These are phyloP conservation scores for Pteronotus mesoamericanus DNA, from an alignment of 2,797 vertebrate genomes.

Conservation along the genomic window DNA sequence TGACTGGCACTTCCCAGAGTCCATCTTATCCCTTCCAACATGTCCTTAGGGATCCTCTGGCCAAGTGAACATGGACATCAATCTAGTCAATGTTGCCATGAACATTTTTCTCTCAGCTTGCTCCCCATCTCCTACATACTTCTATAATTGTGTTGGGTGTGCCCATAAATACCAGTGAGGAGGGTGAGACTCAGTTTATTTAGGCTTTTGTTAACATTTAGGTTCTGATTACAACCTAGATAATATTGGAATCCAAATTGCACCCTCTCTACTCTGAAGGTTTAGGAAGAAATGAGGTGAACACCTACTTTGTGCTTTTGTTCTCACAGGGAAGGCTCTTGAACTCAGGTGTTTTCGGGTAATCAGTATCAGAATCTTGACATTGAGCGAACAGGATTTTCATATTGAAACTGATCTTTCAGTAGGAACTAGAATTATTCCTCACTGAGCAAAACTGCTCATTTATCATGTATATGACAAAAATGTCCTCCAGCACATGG, in stretches of 20 bases:
- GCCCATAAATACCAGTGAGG: background rate
- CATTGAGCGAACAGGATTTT: slow-evolving; percentile 47
- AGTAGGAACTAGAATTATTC: slow-evolving; percentile 53
- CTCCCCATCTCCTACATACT: too few relatives aligned
- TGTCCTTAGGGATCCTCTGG: background rate
- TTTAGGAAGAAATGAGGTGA: background rate
- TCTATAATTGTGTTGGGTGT: too few relatives aligned
- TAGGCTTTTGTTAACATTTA: background rate
- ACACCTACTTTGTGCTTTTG: too few relatives aligned
- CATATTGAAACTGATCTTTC: slow-evolving; percentile 46
- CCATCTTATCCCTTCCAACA: background rate
- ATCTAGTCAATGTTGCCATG: background rate
- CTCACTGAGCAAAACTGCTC: slow-evolving; percentile 39
- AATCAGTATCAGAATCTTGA: slow-evolving; percentile 37
- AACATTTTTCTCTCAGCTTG: background rate
- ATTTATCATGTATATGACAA: slow-evolving; percentile 66
- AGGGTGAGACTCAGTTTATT: background rate
- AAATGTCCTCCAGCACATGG: slow-evolving; percentile 54
- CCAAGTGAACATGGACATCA: background rate
- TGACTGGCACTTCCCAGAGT: background rate
- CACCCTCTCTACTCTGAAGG: background rate
- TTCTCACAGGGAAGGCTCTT: background rate
- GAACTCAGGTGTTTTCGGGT: background rate
- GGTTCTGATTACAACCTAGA: background rate
- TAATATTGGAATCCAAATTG: too few relatives aligned